Evolutionary conservation across 2,113 vertebrate genomes (phyloP), one percentile per base, ranked within the genome.

Genomic region (Cryptotis parvus): DNA sequence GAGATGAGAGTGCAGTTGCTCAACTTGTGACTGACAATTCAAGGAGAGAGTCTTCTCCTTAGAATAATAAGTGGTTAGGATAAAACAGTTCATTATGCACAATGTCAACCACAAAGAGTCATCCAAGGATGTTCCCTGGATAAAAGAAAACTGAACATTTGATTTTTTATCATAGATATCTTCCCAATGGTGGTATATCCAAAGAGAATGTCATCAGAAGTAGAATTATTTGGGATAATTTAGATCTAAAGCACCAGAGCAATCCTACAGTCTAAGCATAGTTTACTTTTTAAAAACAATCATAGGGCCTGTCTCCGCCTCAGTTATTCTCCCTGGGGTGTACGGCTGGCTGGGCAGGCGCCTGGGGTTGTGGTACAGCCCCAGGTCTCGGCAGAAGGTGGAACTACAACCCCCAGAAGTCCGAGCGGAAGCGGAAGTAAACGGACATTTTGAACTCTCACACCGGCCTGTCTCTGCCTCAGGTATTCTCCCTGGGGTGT

Each of bases 231-330:
- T 72, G 83, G 52, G 74, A 73, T 80, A 84, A 90, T 68, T 88
- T 14, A 45, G 33, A 82, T 92, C 55, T 94, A 88, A 94, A 82
- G 66, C 69, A 65, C 65, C 85, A n/a, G 1, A 22, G 29, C 35
- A 65, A 85, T 63, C 45, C 90, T 81, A 45, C 43, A 73, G 77
- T 68, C 69, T 24, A 87, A 91, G 4, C 20, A 52, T 90, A 49
- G 63, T 75, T 89, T 78, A 70, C 74, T 55, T 35, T 83, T 93
- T 66, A 74, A 91, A 91, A 76, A 69, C 26, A 8, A 43, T 52
- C 27, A 35, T 35, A 73, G 75, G n/a, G n/a, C n/a, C n/a, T n/a
- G n/a, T n/a, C n/a, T n/a, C n/a, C n/a, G n/a, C n/a, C n/a, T n/a
- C n/a, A n/a, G n/a, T n/a, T n/a, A n/a, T n/a, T n/a, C n/a, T n/a